A percentile compares a stretch with the other conserved stretches of the same genome.
Conservation (phyloP, 2,113 vertebrate species). For the Saguinus midas region DNA sequence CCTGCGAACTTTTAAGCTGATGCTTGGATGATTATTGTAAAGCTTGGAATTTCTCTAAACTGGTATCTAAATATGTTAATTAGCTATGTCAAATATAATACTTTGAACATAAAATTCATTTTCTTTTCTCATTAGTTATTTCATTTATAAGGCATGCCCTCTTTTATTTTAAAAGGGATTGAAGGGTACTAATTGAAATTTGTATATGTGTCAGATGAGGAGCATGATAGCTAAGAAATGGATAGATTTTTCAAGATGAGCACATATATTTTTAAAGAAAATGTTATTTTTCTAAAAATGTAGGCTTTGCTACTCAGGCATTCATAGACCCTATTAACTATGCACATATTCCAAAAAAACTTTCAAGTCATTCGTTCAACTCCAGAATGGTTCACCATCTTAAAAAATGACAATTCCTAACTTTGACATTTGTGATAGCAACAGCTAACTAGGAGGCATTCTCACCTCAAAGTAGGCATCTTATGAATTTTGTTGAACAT, state of each 20-base stretch:
- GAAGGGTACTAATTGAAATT: neutral
- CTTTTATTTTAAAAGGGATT: neutral
- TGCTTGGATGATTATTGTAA: neutral
- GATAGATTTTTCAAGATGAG: slow-evolving; percentile 33
- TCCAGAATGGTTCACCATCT: neutral
- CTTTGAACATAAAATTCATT: neutral
- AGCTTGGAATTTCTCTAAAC: slow-evolving; percentile 23
- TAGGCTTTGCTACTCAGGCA: neutral
- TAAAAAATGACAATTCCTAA: slow-evolving; percentile 70
- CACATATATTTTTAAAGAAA: slow-evolving; percentile 33
- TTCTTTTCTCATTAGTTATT: neutral
- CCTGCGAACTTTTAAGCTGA: neutral
- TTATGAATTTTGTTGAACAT: slow-evolving; percentile 99
- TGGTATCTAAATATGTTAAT: neutral
- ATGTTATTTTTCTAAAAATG: slow-evolving; percentile 52
- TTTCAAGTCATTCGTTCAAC: neutral
- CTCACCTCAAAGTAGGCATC: slow-evolving; percentile 99
- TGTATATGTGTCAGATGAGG: neutral
- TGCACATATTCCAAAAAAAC: neutral
- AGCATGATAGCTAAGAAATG: neutral
- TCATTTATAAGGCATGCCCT: neutral
- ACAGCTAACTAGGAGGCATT: slow-evolving; percentile 64
- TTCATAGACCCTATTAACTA: neutral
- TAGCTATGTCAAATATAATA: neutral
- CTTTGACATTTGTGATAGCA: slow-evolving; percentile 77